phyloP scores from a whole-genome alignment of 2,113 vertebrate species.

The Butorides virescens region DNA sequence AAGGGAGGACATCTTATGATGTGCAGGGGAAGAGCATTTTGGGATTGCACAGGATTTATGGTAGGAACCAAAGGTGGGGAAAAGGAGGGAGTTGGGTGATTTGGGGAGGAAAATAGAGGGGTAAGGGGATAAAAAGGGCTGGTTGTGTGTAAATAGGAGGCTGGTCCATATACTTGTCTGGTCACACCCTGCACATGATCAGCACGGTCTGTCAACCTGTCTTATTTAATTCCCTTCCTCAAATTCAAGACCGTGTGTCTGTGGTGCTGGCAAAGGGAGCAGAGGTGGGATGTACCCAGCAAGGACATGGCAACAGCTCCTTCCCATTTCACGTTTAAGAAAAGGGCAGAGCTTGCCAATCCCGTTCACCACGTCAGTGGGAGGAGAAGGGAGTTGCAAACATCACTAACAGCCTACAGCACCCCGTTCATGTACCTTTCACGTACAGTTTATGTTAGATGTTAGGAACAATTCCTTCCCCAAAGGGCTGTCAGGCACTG shows the following conservation, averaged over 20 bases:
- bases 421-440: background rate
- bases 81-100: background rate
- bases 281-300: background rate
- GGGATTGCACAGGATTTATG: background rate
- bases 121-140: background rate
- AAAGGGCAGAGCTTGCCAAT: background rate
- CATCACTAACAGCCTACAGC: background rate
- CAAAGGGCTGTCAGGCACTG: too few species aligned
- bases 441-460: too few species aligned
- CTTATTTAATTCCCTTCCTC: background rate
- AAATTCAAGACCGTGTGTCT: background rate
- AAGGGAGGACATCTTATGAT: background rate
- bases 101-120: background rate
- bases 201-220: background rate
- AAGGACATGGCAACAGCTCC: background rate
- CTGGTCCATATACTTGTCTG: background rate
- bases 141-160: background rate
- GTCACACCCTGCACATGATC: background rate
- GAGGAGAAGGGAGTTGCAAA: background rate
- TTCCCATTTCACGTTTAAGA: background rate
- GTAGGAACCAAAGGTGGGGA: background rate
- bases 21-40: background rate
- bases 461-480: too few species aligned
- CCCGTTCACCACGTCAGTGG: background rate
- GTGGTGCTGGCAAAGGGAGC: background rate